Conservation (phyloP, 2,113 vertebrate genomes). For the Dipodomys ordii region DNA sequence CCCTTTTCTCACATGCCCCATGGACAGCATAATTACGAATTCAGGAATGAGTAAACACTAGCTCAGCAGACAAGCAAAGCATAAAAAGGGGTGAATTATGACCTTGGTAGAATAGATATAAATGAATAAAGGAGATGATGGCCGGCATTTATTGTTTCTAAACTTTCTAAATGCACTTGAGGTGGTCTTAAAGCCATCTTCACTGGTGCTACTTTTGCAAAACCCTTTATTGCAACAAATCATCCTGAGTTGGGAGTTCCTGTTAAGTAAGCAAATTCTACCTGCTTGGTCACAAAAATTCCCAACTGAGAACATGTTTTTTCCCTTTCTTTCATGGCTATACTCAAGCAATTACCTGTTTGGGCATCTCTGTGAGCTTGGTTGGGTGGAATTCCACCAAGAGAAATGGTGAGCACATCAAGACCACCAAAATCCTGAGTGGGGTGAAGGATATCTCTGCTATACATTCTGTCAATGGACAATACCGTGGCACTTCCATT, state of each 20-base stretch:
- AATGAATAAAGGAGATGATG: background rate
- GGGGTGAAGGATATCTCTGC: constrained; percentile 89
- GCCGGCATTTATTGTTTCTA: background rate
- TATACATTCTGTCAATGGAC: constrained; percentile 87
- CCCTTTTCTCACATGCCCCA: too few relatives aligned
- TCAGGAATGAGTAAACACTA: background rate
- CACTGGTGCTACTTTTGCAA: background rate
- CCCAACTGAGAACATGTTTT: background rate
- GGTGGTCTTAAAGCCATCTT: background rate
- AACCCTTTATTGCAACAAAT: background rate
- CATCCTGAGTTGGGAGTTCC: background rate
- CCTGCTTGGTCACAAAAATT: background rate
- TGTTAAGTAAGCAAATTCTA: background rate
- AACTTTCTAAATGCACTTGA: background rate
- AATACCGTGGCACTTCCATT: constrained; percentile 91
- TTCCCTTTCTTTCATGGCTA: background rate
- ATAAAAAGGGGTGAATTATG: background rate
- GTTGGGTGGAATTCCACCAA: constrained; percentile 94
- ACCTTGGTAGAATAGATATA: background rate
- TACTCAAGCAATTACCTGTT: constrained; percentile 87
- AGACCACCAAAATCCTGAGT: constrained; percentile 97
- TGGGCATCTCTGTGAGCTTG: constrained; percentile 88
- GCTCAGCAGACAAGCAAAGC: background rate
- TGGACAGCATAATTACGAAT: background rate
- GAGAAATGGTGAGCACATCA: constrained; percentile 92